phyloP scores from a whole-genome alignment of 2,888 invertebrate species.

The Cyclophora punctaria region DNA sequence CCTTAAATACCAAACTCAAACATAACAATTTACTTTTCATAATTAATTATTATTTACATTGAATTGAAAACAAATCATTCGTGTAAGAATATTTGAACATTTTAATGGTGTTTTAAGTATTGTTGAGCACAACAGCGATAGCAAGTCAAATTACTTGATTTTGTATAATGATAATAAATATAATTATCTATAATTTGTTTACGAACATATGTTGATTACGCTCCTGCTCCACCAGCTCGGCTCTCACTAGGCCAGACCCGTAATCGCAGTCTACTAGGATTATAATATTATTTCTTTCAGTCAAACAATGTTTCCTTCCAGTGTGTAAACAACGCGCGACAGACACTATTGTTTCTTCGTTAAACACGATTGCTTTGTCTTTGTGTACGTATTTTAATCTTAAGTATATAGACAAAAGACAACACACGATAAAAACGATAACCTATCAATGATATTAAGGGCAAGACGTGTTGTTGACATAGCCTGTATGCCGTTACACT shows the following conservation, averaged over 20 bases:
- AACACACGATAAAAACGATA: slow-evolving; percentile 20
- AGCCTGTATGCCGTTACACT: slow-evolving; percentile 29
- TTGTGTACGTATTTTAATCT: slow-evolving; percentile 14
- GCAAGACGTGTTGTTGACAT: slow-evolving; percentile 23
- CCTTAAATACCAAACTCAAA: slow-evolving; percentile 16
- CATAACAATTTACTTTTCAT: slow-evolving; percentile 15
- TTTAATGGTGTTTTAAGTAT: slow-evolving; percentile 19
- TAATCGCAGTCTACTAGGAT: slow-evolving; percentile 29
- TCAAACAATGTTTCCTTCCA: slow-evolving; percentile 16
- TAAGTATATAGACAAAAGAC: slow-evolving; percentile 19
- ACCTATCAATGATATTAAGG: slow-evolving; percentile 20
- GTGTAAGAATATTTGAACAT: slow-evolving; percentile 16
- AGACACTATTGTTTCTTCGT: neutral
- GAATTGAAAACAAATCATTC: slow-evolving; percentile 7
- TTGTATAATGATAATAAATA: slow-evolving; percentile 6
- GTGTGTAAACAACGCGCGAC: slow-evolving; percentile 10
- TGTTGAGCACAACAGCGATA: slow-evolving; percentile 17
- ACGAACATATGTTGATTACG: slow-evolving; percentile 12
- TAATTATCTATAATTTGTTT: slow-evolving; percentile 13
- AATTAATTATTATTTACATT: slow-evolving; percentile 1
- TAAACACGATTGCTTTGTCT: slow-evolving; percentile 11
- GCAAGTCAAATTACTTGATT: slow-evolving; percentile 4
- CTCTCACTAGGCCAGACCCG: slow-evolving; percentile 35
- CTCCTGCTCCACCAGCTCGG: slow-evolving; percentile 19
- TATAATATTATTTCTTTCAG: slow-evolving; percentile 10